Conservation (phyloP, 2,797 vertebrate genomes). For the Takifugu ocellatus region DNA sequence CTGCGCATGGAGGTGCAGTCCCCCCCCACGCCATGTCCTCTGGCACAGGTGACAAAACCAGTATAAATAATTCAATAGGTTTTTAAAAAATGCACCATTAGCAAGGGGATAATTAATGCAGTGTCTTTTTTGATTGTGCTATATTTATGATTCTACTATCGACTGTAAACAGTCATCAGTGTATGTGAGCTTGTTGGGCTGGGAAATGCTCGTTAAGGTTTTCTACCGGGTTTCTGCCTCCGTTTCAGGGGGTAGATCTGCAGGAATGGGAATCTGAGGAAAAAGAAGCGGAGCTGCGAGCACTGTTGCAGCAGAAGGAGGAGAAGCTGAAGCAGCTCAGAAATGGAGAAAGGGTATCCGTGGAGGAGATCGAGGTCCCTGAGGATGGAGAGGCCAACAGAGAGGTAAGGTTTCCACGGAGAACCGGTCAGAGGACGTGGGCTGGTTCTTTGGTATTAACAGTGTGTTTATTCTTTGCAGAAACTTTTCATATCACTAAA, state of each 20-base stretch:
- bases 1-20: conserved; percentile 47
- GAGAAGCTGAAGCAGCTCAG: conserved; percentile 29
- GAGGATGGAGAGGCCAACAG: conserved; percentile 19
- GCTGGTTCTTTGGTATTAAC: neutral
- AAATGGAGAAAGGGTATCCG: conserved; percentile 13
- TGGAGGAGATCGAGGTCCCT: conserved; percentile 20
- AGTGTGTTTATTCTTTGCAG: conserved; percentile 7
- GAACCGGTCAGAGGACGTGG: neutral
- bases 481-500: conserved; percentile 7
- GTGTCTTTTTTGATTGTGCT: too few relatives aligned
- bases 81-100: too few relatives aligned
- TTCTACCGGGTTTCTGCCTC: neutral
- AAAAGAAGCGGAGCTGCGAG: neutral
- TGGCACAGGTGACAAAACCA: conserved; percentile 41
- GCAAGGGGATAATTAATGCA: too few relatives aligned
- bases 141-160: too few relatives aligned
- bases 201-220: too few relatives aligned
- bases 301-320: conserved; percentile 26
- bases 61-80: too few relatives aligned
- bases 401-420: conserved; percentile 20
- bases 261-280: conserved; percentile 26
- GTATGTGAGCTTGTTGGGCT: too few relatives aligned
- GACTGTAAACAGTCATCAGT: too few relatives aligned
- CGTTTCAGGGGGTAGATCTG: conserved; percentile 40
- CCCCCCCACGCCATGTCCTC: conserved; percentile 42